phyloP scores from a whole-genome alignment of 2,113 vertebrate genomes.

The Phylloscopus whistleri region DNA sequence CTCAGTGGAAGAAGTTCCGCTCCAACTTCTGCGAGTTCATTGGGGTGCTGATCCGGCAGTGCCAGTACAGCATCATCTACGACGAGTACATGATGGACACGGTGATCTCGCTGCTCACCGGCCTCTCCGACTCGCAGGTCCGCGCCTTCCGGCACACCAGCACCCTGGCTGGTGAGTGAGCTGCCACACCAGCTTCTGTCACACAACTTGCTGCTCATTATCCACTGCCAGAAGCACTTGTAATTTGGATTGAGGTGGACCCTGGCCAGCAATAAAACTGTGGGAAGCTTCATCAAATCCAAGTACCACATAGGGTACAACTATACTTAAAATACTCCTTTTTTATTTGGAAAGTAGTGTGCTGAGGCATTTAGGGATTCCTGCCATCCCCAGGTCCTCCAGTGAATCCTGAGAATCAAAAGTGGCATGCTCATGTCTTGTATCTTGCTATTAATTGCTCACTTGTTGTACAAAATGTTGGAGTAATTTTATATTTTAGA shows the following conservation, averaged over 20 bases:
- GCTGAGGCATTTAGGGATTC: background rate
- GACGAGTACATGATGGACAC: slow-evolving; percentile 99
- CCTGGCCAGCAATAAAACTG: background rate
- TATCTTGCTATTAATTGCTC: background rate
- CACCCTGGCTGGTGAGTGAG: slow-evolving; percentile 89
- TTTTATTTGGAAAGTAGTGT: background rate
- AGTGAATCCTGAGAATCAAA: background rate
- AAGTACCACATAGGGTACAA: background rate
- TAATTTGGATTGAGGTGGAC: fast-evolving
- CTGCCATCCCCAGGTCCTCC: background rate
- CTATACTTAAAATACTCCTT: background rate
- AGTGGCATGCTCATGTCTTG: background rate
- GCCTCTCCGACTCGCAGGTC: slow-evolving; percentile 97
- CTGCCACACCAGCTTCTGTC: fast-evolving
- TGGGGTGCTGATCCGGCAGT: slow-evolving; percentile 95
- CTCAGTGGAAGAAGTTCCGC: slow-evolving; percentile 98
- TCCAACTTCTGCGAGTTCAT: slow-evolving; percentile 99
- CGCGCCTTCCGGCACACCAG: slow-evolving; percentile 98
- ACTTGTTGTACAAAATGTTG: background rate
- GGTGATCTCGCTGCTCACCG: slow-evolving; percentile 96
- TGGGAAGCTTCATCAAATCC: background rate
- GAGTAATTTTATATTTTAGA: background rate
- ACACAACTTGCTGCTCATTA: background rate
- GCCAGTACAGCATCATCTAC: slow-evolving; percentile 99
- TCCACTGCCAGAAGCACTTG: background rate